Evolutionary conservation across 2,888 invertebrate genomes (phyloP).

Genomic region (Limnephilus auricula): DNA sequence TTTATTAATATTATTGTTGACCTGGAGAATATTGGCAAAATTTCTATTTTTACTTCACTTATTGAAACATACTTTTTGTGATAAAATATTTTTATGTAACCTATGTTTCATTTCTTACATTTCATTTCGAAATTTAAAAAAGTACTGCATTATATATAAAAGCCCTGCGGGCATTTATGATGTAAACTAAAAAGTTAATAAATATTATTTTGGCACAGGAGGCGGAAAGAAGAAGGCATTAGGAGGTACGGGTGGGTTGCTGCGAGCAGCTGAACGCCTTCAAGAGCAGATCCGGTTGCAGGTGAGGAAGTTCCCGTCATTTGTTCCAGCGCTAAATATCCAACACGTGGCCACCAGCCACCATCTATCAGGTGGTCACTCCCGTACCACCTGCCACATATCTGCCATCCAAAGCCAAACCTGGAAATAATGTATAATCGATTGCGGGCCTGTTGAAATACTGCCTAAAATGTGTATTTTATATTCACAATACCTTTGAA

Average conservation of each 20-base stretch:
- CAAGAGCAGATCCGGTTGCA: conserved; percentile 45
- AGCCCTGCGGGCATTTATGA: no score
- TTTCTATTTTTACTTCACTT: no score
- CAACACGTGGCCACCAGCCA: conserved; percentile 52
- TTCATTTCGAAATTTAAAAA: no score
- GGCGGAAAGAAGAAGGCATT: neutral
- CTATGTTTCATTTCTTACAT: no score
- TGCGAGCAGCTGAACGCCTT: conserved; percentile 38
- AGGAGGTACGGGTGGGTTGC: neutral
- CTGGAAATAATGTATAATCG: conserved; percentile 6
- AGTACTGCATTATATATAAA: no score
- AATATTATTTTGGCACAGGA: neutral
- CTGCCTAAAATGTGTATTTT: conserved; percentile 31
- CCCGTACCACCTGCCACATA: conserved; percentile 53
- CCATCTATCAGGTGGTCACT: conserved; percentile 45
- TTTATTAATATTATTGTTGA: no score
- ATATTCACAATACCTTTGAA: conserved; percentile 26
- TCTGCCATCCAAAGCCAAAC: conserved; percentile 26
- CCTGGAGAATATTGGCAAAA: no score
- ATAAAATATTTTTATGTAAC: no score
- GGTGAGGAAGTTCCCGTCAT: conserved; percentile 46
- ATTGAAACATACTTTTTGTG: no score
- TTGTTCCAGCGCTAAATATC: conserved; percentile 59
- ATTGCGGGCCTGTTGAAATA: conserved; percentile 30
- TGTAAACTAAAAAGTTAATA: neutral